Evolutionary conservation across 2,113 vertebrate species (phyloP).

Genomic region (Echinops telfairi): DNA sequence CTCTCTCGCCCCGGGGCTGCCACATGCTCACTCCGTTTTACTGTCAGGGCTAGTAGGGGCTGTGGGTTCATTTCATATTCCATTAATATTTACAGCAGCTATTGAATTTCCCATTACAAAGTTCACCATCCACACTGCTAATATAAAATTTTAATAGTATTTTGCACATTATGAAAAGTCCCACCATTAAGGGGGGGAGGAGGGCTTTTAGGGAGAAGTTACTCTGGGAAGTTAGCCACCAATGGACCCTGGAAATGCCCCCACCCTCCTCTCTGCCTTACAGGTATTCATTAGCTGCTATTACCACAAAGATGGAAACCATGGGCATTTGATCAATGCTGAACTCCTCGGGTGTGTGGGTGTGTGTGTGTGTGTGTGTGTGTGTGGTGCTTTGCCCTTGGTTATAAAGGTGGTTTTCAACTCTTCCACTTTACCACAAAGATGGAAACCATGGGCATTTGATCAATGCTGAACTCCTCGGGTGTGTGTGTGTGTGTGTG

Average conservation of each 20-base stretch:
- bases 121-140: constrained; percentile 86
- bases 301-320: constrained; percentile 9
- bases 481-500: neutral
- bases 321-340: neutral
- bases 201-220: constrained; percentile 44
- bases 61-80: constrained; percentile 90
- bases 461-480: neutral
- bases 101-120: constrained; percentile 89
- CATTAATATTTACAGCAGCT: constrained; percentile 92
- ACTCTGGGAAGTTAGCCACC: constrained; percentile 69
- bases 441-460: neutral
- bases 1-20: constrained; percentile 88
- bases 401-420: fast-evolving
- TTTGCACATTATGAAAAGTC: constrained; percentile 85
- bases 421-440: constrained; percentile 55
- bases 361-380: neutral
- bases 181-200: constrained; percentile 67
- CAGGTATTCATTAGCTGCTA: constrained; percentile 52
- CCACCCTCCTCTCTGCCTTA: neutral
- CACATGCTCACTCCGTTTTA: constrained; percentile 87
- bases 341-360: neutral
- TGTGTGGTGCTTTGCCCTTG: neutral
- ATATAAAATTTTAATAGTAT: constrained; percentile 90
- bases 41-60: constrained; percentile 86
- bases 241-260: neutral